Evolutionary conservation across 2,888 invertebrate species (phyloP).

Genomic region (Leptothorax acervorum): DNA sequence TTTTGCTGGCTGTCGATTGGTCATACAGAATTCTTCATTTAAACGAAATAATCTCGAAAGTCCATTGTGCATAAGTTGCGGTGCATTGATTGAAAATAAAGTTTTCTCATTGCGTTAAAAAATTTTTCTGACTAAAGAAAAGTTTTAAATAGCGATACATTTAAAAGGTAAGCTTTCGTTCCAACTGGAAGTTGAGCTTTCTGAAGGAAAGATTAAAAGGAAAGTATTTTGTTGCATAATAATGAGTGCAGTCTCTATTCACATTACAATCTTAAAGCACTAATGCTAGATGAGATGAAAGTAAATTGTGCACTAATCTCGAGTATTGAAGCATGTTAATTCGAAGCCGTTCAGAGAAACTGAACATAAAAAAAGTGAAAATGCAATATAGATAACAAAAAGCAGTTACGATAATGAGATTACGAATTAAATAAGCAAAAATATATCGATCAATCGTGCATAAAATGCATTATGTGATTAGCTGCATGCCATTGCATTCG

Average conservation of each 20-base stretch:
- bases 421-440: constrained; percentile 13
- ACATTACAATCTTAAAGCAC: neutral
- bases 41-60: constrained; percentile 16
- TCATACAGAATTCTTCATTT: constrained; percentile 16
- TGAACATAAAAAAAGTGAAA: neutral
- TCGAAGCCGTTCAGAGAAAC: neutral
- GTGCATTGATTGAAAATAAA: constrained; percentile 35
- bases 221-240: constrained; percentile 39
- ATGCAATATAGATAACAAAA: neutral
- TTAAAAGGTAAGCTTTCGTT: constrained; percentile 34
- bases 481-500: constrained; percentile 5
- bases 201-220: constrained; percentile 33
- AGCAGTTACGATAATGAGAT: constrained; percentile 2
- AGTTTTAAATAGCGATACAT: constrained; percentile 38
- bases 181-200: constrained; percentile 32
- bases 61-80: constrained; percentile 1
- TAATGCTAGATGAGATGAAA: neutral
- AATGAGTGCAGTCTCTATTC: constrained; percentile 19
- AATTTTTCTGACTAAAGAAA: constrained; percentile 29
- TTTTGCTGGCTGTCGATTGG: constrained; percentile 18
- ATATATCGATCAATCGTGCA: constrained; percentile 26
- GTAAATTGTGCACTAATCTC: constrained; percentile 8
- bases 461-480: constrained; percentile 44
- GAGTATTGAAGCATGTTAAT: neutral
- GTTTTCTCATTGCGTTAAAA: constrained; percentile 35